These are phyloP conservation scores for Sussaba pulchella DNA, from an alignment of 2,888 invertebrate species.

Conservation along the genomic window DNA sequence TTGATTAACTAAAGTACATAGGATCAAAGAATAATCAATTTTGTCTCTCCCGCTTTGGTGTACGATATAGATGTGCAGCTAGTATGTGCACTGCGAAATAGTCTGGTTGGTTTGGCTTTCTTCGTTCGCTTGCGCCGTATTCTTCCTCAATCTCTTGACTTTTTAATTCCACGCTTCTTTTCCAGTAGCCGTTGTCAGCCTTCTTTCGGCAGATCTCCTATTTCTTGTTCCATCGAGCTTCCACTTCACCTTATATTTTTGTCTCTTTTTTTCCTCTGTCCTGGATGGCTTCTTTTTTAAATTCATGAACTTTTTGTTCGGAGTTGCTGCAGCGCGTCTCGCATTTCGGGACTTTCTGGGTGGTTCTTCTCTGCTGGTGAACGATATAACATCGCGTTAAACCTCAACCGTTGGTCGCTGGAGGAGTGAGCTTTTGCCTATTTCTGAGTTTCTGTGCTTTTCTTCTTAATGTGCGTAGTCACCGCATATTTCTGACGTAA, in stretches of 20 bases:
- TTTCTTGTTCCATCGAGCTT: conserved; percentile 19
- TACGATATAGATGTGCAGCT: background rate
- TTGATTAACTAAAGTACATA: too few relatives aligned
- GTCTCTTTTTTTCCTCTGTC: conserved; percentile 33
- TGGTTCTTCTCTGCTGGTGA: conserved; percentile 1
- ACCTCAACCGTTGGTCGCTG: conserved; percentile 24
- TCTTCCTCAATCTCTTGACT: conserved; percentile 1
- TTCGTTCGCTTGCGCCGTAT: conserved; percentile 19
- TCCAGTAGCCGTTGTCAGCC: background rate
- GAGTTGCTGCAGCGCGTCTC: conserved; percentile 14
- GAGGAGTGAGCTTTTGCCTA: conserved; percentile 9
- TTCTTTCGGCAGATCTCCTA: conserved; percentile 14
- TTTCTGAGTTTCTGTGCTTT: too few relatives aligned
- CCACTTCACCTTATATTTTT: conserved; percentile 28
- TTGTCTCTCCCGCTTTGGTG: too few relatives aligned
- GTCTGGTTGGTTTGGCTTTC: conserved; percentile 20
- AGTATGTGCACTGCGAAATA: background rate
- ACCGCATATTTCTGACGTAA: too few relatives aligned
- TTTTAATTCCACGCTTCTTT: conserved; percentile 2
- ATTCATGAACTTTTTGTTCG: conserved; percentile 51
- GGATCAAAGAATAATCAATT: too few relatives aligned
- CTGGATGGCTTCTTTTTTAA: conserved; percentile 39
- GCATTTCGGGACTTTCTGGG: background rate
- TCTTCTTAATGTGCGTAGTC: too few relatives aligned
- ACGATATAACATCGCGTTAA: conserved; percentile 57